These are phyloP conservation scores for Ctenicera cuprea DNA, from an alignment of 2,888 invertebrate genomes.

Conservation along the genomic window DNA sequence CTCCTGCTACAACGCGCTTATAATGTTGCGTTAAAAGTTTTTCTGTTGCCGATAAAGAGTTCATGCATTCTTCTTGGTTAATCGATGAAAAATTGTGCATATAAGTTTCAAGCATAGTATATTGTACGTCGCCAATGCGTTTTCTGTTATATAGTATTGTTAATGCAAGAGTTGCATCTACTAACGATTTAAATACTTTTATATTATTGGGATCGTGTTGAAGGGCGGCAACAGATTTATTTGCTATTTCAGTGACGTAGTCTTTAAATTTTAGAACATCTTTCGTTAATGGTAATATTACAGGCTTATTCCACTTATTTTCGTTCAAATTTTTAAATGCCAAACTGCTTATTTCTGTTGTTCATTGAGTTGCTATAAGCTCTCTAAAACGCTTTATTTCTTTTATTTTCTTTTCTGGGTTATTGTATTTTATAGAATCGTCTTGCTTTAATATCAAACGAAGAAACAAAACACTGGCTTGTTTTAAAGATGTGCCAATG, in stretches of 20 bases:
- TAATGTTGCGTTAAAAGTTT: too few relatives aligned
- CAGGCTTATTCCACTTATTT: slow-evolving; percentile 46
- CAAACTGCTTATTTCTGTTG: slow-evolving; percentile 39
- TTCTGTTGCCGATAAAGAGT: slow-evolving; percentile 26
- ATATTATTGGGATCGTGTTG: slow-evolving; percentile 34
- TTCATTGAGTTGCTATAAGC: slow-evolving; percentile 39
- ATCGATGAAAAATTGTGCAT: slow-evolving; percentile 28
- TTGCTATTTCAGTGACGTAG: slow-evolving; percentile 31
- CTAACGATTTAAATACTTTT: too few relatives aligned
- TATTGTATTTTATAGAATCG: slow-evolving; percentile 19
- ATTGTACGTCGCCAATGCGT: too few relatives aligned
- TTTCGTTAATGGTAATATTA: too few relatives aligned
- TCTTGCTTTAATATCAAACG: slow-evolving; percentile 42
- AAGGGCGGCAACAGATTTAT: slow-evolving; percentile 26
- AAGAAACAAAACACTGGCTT: slow-evolving; percentile 30
- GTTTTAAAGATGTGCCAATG: slow-evolving; percentile 41
- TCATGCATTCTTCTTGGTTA: slow-evolving; percentile 41
- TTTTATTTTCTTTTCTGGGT: slow-evolving; percentile 43
- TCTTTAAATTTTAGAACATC: slow-evolving; percentile 48
- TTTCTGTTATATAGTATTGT: slow-evolving; percentile 45
- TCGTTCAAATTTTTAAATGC: slow-evolving; percentile 46
- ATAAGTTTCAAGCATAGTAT: slow-evolving; percentile 34
- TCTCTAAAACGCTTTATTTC: slow-evolving; percentile 43
- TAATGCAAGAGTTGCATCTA: slow-evolving; percentile 28
- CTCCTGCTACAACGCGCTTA: too few relatives aligned